These are phyloP conservation scores for Meganola albula DNA, from an alignment of 2,888 invertebrate genomes.

Conservation along the genomic window DNA sequence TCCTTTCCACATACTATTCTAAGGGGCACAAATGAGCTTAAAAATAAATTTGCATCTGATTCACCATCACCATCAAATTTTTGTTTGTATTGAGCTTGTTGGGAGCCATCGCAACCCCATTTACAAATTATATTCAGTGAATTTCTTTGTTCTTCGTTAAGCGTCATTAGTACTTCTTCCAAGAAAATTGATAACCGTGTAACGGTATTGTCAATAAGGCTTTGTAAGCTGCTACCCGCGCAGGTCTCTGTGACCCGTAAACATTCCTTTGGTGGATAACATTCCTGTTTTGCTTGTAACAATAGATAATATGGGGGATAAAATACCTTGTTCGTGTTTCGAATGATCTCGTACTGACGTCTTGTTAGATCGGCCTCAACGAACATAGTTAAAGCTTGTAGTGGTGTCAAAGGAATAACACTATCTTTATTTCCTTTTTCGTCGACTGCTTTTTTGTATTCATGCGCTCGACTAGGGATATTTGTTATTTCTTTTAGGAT, in stretches of 20 bases:
- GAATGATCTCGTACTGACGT: conserved; percentile 18
- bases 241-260: conserved; percentile 6
- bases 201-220: conserved; percentile 3
- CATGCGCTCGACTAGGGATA: not conserved
- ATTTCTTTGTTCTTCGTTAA: conserved; percentile 4
- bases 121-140: conserved; percentile 19
- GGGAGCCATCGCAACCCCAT: conserved; percentile 29
- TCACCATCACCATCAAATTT: conserved; percentile 14
- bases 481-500: not conserved
- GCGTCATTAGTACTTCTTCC: conserved; percentile 3
- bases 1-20: conserved; percentile 16
- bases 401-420: not conserved
- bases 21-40: conserved; percentile 28
- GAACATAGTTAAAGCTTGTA: not conserved
- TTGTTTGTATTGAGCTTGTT: conserved; percentile 21
- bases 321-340: conserved; percentile 6
- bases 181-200: conserved; percentile 4
- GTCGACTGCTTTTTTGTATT: conserved; percentile 1
- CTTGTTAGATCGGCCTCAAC: not conserved
- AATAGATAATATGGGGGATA: conserved; percentile 13
- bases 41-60: conserved; percentile 23
- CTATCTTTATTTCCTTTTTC: not conserved
- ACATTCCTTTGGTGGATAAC: conserved; percentile 5
- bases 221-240: conserved; percentile 4
- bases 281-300: conserved; percentile 5